phyloP scores from a whole-genome alignment of 2,888 invertebrate genomes.

The Diachrysia chrysitis region DNA sequence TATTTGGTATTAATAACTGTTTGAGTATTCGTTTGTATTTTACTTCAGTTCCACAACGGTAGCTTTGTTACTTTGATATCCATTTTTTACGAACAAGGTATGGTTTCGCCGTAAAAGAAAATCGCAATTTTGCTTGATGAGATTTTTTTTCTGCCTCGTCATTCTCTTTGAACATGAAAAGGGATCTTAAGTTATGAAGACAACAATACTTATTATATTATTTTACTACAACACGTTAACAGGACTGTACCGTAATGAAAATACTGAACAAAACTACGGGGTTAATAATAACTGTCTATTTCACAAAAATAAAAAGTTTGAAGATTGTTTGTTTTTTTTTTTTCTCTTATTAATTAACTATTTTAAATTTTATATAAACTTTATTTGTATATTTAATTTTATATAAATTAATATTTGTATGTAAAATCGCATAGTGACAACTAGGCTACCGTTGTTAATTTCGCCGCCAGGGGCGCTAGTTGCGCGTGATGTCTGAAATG shows the following conservation, averaged over 20 bases:
- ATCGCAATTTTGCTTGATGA: constrained; percentile 63
- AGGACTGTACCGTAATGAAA: constrained; percentile 18
- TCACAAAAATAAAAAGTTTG: background rate
- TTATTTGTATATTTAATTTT: too few relatives aligned
- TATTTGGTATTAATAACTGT: constrained; percentile 11
- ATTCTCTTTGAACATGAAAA: constrained; percentile 61
- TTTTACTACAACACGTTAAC: constrained; percentile 16
- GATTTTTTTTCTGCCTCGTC: constrained; percentile 55
- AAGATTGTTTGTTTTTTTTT: too few relatives aligned
- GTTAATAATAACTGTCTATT: background rate
- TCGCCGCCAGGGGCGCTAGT: too few relatives aligned
- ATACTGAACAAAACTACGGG: constrained; percentile 11
- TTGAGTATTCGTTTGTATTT: constrained; percentile 18
- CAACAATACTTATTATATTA: constrained; percentile 26
- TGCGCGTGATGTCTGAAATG: too few relatives aligned
- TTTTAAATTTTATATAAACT: too few relatives aligned
- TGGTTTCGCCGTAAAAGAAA: constrained; percentile 56
- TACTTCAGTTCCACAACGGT: constrained; percentile 1
- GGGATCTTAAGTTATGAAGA: constrained; percentile 52
- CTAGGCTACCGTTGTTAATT: too few relatives aligned
- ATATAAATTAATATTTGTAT: too few relatives aligned
- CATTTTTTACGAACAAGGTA: constrained; percentile 44
- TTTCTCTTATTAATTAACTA: too few relatives aligned
- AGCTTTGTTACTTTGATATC: constrained; percentile 53
- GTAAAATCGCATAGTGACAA: too few relatives aligned